phyloP scores from a whole-genome alignment of 2,113 vertebrate genomes.

The Etheostoma cragini region DNA sequence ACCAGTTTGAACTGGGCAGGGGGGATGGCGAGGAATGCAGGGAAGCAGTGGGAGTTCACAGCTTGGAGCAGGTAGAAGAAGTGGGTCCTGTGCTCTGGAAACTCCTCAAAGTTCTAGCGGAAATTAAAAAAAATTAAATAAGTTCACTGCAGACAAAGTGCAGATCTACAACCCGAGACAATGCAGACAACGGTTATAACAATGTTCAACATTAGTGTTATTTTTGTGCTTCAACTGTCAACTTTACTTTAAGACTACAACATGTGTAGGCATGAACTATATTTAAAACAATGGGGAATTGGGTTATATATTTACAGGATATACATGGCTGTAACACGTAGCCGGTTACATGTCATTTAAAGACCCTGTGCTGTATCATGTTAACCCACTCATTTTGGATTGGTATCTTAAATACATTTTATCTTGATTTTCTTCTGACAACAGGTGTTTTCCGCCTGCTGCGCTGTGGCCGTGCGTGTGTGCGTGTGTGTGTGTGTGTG shows the following conservation, averaged over 20 bases:
- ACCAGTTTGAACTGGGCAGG: constrained; percentile 99
- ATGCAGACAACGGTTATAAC: background rate
- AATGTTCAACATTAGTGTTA: background rate
- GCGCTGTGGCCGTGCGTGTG: no score
- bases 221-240: background rate
- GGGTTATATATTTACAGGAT: background rate
- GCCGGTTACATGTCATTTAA: background rate
- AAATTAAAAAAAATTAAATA: no score
- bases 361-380: background rate
- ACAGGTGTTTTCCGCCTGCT: no score
- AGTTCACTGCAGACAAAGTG: background rate
- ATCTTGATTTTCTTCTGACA: background rate
- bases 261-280: background rate
- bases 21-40: constrained; percentile 97
- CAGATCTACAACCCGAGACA: background rate
- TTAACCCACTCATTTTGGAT: background rate
- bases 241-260: background rate
- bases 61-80: constrained; percentile 99
- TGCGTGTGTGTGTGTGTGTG: no score
- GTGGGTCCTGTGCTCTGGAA: constrained; percentile 97
- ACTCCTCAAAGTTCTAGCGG: constrained; percentile 96
- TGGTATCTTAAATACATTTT: no score
- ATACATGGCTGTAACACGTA: no score
- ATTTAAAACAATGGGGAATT: background rate
- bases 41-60: constrained; percentile 99